Evolutionary conservation across 1,140 invertebrate species (phyloP), one percentile per base, ranked within the genome.

Genomic region (Chironomus tepperi): DNA sequence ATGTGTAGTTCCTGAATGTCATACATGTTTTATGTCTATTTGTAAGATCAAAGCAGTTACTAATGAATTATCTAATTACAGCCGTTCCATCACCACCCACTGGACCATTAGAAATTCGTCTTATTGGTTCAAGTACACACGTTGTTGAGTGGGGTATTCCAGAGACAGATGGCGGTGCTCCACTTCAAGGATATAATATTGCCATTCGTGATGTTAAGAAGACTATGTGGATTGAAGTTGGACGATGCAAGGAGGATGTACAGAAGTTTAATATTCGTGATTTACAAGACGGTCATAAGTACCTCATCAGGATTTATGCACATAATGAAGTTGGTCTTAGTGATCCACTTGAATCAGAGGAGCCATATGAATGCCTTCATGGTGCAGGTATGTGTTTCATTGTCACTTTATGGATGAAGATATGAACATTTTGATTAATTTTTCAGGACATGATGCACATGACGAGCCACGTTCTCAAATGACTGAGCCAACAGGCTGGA

Each of bases 211-310:
- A 99, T 80, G 87, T 89, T 57, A 91, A 90, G 79, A 94, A 95
- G 80, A 96, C 93, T 3, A 96, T 96, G 94, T 97, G 95, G 95
- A 96, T 96, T 86, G 93, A 97, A 88, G 93, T 97, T 73, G 94
- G 93, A 15, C 88, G 92, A 79, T 93, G 95, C 8, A 88, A 88
- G 76, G 91, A 91, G 1, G 90, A 92, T 76, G 88, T 91, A 47
- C 92, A 93, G 78, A 93, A 91, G 82, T 88, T 95, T 78, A 92
- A 90, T 75, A 92, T 96, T 72, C 88, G 90, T 79, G 94, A 96
- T 79, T 83, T 97, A 74, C 92, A 93, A 82, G 94, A 97, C 81
- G 90, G 91, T 79, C 93, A 96, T 79, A 91, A 94, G 78, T 97
- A 97, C 80, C 86, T 92, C 80, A 89, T 98, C 74, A 87, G 95